A percentile compares a stretch with the other conserved stretches of the same genome.
Conservation (phyloP, 2,888 invertebrate genomes). For the Lasioglossum figueresi region DNA sequence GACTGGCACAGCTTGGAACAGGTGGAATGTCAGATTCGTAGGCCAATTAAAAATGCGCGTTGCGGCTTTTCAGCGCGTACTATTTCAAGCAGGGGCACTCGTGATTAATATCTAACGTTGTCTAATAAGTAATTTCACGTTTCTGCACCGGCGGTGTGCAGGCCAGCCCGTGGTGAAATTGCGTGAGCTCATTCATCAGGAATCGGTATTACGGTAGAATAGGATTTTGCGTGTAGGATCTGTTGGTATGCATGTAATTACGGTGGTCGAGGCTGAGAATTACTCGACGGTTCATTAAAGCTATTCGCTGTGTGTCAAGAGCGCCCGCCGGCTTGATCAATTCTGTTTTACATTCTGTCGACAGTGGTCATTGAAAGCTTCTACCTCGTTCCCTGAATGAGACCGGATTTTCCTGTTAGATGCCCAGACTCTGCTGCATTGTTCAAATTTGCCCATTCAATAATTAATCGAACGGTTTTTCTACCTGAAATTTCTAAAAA, state of each 20-base stretch:
- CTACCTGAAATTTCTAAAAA: neutral
- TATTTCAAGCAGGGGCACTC: constrained; percentile 5
- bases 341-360: constrained; percentile 16
- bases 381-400: neutral
- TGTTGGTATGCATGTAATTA: constrained; percentile 41
- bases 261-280: constrained; percentile 16
- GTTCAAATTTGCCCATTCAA: neutral
- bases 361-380: constrained; percentile 34
- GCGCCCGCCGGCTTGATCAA: constrained; percentile 29
- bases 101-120: constrained; percentile 36
- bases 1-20: too few species aligned
- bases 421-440: neutral
- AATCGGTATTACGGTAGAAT: constrained; percentile 51
- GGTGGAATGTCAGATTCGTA: neutral
- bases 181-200: constrained; percentile 52
- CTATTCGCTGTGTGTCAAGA: constrained; percentile 22
- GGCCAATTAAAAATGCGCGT: neutral
- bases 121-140: constrained; percentile 45
- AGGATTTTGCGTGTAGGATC: constrained; percentile 42
- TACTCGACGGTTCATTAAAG: constrained; percentile 58
- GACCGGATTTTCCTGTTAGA: neutral
- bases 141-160: constrained; percentile 19
- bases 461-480: neutral
- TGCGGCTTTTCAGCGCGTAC: neutral
- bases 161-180: constrained; percentile 53